Base-by-base conservation (phyloP, 2,797 vertebrate genomes). In the Microtus agrestis region DNA sequence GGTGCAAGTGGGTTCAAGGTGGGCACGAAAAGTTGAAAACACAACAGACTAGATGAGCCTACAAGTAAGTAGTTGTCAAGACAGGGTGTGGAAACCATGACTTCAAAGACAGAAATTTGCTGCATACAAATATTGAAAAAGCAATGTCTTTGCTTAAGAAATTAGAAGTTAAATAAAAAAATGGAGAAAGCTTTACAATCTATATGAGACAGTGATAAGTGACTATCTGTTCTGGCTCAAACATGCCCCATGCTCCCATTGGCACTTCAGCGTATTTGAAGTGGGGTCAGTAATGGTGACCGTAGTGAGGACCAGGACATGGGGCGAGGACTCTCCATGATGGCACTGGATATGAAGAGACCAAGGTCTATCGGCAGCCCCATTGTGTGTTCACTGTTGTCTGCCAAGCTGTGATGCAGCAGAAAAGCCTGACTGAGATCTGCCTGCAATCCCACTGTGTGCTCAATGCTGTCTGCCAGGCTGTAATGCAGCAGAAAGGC, bases 101-200 rank as follows among this genome's bases (percentile, higher is more conserved):
- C 10, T 79, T 34, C 8, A 51, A 61, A n/a, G 17, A n/a, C 43
- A 87, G 51, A 91, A 43, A 89, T 65, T 27, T 82, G 29, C 48
- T 74, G 43, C 29, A 63, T 56, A 71, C 10, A 81, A 80, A 76
- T 46, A 51, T 78, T 74, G 80, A 21, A 67, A 81, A 77, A 84
- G 11, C 73, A 82, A 86, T 56, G 15, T 71, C 67, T 86, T 13
- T 46, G 31, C 48, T 25, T 61, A 89, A 90, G 51, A 76, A 67
- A 63, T 89, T 54, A 23, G 59, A 43, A 93, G 31, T 29, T 48
- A 89, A 95, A 34, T 85, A 46, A 27, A 92, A 91, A 93, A 87
- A 17, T 34, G 37, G 17, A 21, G 56, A 80, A 80, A 67, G 73
- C 67, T 69, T 80, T 93, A 19, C 34, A 78, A 43, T 73, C 23